Conservation (phyloP, 2,888 invertebrate species). For the Cacoxenus indagator region DNA sequence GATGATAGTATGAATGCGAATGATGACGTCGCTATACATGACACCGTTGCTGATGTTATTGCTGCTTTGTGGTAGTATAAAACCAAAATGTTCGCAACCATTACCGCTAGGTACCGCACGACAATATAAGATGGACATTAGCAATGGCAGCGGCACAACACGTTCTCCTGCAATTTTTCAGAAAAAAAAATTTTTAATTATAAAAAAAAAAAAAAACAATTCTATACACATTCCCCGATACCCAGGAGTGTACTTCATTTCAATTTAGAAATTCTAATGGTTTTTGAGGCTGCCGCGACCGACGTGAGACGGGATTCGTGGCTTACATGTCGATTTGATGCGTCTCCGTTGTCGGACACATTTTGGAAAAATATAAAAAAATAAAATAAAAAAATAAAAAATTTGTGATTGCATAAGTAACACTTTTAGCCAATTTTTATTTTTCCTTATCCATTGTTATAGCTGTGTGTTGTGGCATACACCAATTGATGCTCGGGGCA, state of each 20-base stretch:
- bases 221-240: background rate
- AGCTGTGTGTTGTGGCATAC: background rate
- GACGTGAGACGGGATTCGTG: background rate
- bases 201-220: background rate
- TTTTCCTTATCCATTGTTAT: background rate
- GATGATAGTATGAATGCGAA: background rate
- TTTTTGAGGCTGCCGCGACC: background rate
- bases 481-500: constrained; percentile 34
- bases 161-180: constrained; percentile 16
- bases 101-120: background rate
- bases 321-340: constrained; percentile 14
- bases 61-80: background rate
- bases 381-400: too few species aligned
- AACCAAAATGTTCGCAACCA: background rate
- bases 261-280: constrained; percentile 7
- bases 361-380: background rate
- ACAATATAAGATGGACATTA: background rate
- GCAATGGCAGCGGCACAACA: background rate
- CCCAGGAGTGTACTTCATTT: constrained; percentile 6
- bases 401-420: constrained; percentile 6
- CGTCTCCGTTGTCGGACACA: too few species aligned
- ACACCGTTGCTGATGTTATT: background rate
- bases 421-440: background rate
- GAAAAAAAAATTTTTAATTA: background rate
- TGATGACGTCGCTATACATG: constrained; percentile 3